A percentile compares a stretch with the other conserved stretches of the same genome.
Conservation (phyloP, 2,888 invertebrate genomes). For the Elysia crispata region DNA sequence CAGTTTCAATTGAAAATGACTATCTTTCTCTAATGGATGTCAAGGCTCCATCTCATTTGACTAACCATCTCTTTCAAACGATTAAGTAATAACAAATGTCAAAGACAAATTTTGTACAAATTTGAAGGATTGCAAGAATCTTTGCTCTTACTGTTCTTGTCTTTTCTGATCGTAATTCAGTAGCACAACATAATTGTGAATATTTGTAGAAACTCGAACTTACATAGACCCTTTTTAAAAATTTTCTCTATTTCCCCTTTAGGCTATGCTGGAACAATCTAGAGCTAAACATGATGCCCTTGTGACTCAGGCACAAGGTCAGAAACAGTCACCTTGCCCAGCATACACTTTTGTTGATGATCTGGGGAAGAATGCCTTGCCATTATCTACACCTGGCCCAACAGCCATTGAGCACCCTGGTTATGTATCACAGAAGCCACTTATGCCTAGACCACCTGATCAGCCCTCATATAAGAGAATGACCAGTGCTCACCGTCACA, state of each 20-base stretch:
- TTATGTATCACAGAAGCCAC: conserved; percentile 52
- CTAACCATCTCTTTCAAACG: too few species aligned
- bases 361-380: background rate
- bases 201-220: background rate
- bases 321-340: conserved; percentile 55
- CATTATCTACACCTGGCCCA: conserved; percentile 14
- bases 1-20: too few species aligned
- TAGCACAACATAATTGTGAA: conserved; percentile 3
- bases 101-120: background rate
- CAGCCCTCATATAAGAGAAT: conserved; percentile 62
- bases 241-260: conserved; percentile 21
- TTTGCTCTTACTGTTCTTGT: background rate
- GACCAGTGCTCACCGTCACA: conserved; percentile 60
- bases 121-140: background rate
- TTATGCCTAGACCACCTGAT: conserved; percentile 69
- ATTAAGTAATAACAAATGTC: too few species aligned
- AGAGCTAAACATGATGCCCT: conserved; percentile 76
- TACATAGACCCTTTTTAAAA: conserved; percentile 11
- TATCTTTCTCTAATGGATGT: too few species aligned
- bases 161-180: background rate
- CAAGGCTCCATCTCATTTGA: too few species aligned
- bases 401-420: conserved; percentile 16
- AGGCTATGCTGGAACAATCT: conserved; percentile 70
- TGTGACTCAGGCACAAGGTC: conserved; percentile 75
- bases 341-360: conserved; percentile 12